Conservation (phyloP, 2,888 invertebrate genomes). For the Oscheius myriophilus region DNA sequence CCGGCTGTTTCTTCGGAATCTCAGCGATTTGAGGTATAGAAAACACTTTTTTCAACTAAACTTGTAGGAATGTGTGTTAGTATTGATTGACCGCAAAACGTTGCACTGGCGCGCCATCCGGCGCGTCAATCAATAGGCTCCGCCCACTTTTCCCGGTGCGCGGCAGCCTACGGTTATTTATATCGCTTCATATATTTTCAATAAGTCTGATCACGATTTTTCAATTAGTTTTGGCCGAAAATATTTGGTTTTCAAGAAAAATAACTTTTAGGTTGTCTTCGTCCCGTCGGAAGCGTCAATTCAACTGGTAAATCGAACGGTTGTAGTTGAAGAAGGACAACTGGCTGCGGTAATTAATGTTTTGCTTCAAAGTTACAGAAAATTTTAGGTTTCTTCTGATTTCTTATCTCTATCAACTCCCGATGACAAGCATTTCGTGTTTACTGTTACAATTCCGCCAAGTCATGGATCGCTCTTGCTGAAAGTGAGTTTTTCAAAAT, state of each 20-base stretch:
- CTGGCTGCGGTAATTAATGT: slow-evolving; percentile 45
- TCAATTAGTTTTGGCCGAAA: too few relatives aligned
- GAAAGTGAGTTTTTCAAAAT: slow-evolving; percentile 25
- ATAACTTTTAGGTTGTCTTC: slow-evolving; percentile 56
- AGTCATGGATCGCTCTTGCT: slow-evolving; percentile 52
- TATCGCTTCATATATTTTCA: too few relatives aligned
- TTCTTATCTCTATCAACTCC: slow-evolving; percentile 58
- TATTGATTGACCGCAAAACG: slow-evolving; percentile 1
- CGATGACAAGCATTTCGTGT: slow-evolving; percentile 65
- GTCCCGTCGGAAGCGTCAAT: slow-evolving; percentile 70
- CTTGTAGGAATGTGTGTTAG: background rate
- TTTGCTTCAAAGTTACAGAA: background rate
- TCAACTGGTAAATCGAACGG: slow-evolving; percentile 63
- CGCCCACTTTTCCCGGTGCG: too few relatives aligned
- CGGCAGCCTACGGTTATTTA: too few relatives aligned
- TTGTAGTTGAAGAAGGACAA: slow-evolving; percentile 65
- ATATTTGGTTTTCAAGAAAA: background rate
- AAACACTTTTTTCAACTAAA: background rate
- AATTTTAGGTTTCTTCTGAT: slow-evolving; percentile 48
- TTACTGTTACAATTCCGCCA: slow-evolving; percentile 60
- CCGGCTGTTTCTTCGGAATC: slow-evolving; percentile 56
- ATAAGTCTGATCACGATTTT: too few relatives aligned
- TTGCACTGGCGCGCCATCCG: too few relatives aligned
- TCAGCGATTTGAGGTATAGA: slow-evolving; percentile 47
- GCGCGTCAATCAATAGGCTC: too few relatives aligned